Evolutionary conservation across 2,888 invertebrate genomes (phyloP).

Genomic region (Diabrotica balteata): DNA sequence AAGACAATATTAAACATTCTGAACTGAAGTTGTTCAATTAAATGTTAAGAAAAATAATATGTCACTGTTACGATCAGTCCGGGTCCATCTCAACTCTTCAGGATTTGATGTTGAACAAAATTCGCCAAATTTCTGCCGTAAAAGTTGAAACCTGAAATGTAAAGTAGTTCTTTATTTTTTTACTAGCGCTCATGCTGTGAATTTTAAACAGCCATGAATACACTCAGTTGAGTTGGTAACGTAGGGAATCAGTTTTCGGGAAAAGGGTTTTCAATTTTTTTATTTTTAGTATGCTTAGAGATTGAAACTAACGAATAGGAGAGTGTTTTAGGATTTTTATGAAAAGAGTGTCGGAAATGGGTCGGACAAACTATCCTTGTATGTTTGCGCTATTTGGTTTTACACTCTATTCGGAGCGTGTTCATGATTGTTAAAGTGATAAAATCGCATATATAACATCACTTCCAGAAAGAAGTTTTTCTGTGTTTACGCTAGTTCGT

Average conservation of each 20-base stretch:
- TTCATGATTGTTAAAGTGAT: no score
- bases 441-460: no score
- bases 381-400: no score
- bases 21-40: no score
- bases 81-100: background rate
- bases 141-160: conserved; percentile 39
- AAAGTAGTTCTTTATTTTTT: conserved; percentile 32
- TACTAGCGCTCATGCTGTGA: conserved; percentile 16
- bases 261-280: conserved; percentile 17
- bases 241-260: conserved; percentile 16
- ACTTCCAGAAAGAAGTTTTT: no score
- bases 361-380: no score
- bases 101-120: conserved; percentile 32
- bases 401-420: no score
- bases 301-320: conserved; percentile 3
- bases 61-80: no score
- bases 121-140: conserved; percentile 32
- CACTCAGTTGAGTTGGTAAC: conserved; percentile 14
- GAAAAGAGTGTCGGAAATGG: no score
- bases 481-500: no score
- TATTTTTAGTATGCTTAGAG: conserved; percentile 7
- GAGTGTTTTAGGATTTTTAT: background rate
- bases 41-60: no score
- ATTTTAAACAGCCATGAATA: conserved; percentile 29
- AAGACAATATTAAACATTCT: no score